phyloP scores from a whole-genome alignment of 1,140 invertebrate genomes.

The Brachionus plicatilis region DNA sequence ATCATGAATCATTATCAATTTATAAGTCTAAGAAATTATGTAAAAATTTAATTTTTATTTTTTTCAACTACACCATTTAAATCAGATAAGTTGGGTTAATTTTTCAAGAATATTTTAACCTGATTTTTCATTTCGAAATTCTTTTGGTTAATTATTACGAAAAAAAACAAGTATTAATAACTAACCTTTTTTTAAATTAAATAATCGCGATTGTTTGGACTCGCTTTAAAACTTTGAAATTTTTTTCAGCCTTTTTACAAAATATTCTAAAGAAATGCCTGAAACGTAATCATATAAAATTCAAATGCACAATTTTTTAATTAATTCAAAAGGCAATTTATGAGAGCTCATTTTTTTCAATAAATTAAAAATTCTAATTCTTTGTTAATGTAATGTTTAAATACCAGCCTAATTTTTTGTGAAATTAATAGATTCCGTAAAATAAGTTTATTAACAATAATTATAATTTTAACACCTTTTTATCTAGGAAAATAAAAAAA shows the following conservation, averaged over 20 bases:
- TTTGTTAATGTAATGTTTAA: no score
- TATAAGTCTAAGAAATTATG: background rate
- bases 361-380: no score
- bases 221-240: background rate
- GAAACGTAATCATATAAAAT: background rate
- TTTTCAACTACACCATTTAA: no score
- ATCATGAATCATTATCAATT: background rate
- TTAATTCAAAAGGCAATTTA: background rate
- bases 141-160: background rate
- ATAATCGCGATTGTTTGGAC: no score
- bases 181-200: no score
- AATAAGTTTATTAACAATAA: no score
- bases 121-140: background rate
- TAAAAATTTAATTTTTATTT: no score
- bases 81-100: background rate
- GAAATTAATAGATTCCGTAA: no score
- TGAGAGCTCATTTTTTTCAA: background rate
- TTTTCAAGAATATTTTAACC: background rate
- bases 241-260: background rate
- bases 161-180: no score
- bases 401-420: no score
- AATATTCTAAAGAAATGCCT: background rate
- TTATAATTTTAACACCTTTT: no score
- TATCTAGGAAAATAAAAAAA: no score
- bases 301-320: background rate